phyloP scores from a whole-genome alignment of 2,888 invertebrate species.

The Byasa hedistus region DNA sequence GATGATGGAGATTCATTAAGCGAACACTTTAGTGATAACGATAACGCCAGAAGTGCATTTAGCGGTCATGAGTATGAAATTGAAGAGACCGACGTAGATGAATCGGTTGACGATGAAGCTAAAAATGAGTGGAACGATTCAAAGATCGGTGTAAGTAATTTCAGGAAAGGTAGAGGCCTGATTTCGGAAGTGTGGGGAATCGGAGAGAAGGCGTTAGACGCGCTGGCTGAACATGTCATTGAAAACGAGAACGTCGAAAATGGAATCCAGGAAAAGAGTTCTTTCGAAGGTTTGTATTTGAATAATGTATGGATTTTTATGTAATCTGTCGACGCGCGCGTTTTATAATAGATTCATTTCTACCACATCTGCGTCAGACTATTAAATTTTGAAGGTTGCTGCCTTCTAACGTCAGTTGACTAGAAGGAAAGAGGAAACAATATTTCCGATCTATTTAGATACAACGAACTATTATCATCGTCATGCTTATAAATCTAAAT shows the following conservation, averaged over 20 bases:
- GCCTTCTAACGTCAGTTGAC: too few species aligned
- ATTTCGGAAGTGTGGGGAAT: constrained; percentile 55
- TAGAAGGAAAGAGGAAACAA: too few species aligned
- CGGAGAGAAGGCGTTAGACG: constrained; percentile 61
- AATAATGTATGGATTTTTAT: not conserved
- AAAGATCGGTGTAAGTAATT: constrained; percentile 6
- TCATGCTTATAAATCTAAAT: too few species aligned
- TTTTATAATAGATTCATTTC: too few species aligned
- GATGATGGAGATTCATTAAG: constrained; percentile 16
- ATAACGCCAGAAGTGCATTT: constrained; percentile 28
- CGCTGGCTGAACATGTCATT: constrained; percentile 61
- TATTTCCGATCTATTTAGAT: too few species aligned
- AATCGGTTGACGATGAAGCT: constrained; percentile 4
- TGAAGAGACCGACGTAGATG: constrained; percentile 8
- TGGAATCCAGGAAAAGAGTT: constrained; percentile 60
- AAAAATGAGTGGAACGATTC: constrained; percentile 8
- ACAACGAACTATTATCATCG: too few species aligned
- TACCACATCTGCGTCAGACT: too few species aligned
- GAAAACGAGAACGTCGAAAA: constrained; percentile 60
- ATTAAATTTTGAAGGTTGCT: too few species aligned
- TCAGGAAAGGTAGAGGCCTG: constrained; percentile 48
- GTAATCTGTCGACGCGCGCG: too few species aligned
- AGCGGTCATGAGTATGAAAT: constrained; percentile 15
- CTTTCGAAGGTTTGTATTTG: constrained; percentile 61
- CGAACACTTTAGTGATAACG: constrained; percentile 13